Percentiles rank a stretch among this genome's conserved stretches.
Evolutionary conservation across 2,797 vertebrate genomes (phyloP).

Genomic region (Acanthurus tractus): DNA sequence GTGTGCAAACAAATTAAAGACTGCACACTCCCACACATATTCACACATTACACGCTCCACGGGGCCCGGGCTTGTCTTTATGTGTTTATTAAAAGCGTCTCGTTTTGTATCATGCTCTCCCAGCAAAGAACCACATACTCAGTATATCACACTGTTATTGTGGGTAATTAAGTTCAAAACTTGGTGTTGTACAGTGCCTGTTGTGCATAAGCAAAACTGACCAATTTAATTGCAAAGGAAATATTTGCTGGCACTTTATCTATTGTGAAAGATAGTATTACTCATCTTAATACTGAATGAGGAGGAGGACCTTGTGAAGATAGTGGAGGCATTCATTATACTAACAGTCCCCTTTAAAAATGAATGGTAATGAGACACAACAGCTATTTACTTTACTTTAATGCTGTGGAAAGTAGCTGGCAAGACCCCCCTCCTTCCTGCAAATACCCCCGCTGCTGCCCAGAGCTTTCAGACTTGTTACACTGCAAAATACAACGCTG

Average conservation of each 20-base stretch:
- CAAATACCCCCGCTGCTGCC: slow-evolving; percentile 62
- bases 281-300: slow-evolving; percentile 76
- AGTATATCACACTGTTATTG: slow-evolving; percentile 83
- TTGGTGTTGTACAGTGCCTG: slow-evolving; percentile 68
- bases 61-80: slow-evolving; percentile 74
- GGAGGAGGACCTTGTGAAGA: slow-evolving; percentile 65
- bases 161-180: slow-evolving; percentile 84
- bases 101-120: slow-evolving; percentile 80
- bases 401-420: slow-evolving; percentile 67
- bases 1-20: slow-evolving; percentile 76
- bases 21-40: slow-evolving; percentile 69
- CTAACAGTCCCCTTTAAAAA: slow-evolving; percentile 83
- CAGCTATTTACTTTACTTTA: slow-evolving; percentile 83
- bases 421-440: slow-evolving; percentile 45
- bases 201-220: slow-evolving; percentile 82
- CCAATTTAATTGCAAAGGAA: slow-evolving; percentile 83
- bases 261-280: slow-evolving; percentile 76
- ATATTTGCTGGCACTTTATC: slow-evolving; percentile 79
- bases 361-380: slow-evolving; percentile 82
- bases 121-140: slow-evolving; percentile 64
- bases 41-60: slow-evolving; percentile 75
- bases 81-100: slow-evolving; percentile 83
- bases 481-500: slow-evolving; percentile 62
- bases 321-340: slow-evolving; percentile 75
- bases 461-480: slow-evolving; percentile 74